Evolutionary conservation across 2,888 invertebrate species (phyloP), one percentile per base, ranked within the genome.

Genomic region (Orchesellides sinensis): DNA sequence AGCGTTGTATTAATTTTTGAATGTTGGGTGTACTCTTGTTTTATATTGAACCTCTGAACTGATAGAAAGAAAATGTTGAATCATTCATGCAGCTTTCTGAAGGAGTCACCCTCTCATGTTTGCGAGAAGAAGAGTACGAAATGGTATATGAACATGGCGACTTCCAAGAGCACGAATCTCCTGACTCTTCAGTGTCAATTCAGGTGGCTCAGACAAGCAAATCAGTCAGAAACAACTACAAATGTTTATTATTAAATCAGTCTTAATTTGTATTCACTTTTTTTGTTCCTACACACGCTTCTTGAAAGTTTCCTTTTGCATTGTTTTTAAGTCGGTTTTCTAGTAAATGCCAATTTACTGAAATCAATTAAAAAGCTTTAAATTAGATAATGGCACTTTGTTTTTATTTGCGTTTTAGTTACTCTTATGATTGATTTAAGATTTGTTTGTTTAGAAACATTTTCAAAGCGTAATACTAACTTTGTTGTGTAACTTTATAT

Each of bases 111-210:
- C 80, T 83, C 45, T 74, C 74, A 74, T 75, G 79, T 59, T 77
- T 85, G 35, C 80, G 77, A 3, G 84, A 84, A 72, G 84, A 84
- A 72, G 85, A 85, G 77, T 85, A 77, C 77, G 85, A 85, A 83
- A 83, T 85, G 85, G 68, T 72, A 45, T 83, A 80, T 80, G 85
- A 85, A 14, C 85, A 85, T 68, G 59, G 69, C 32, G 85, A 85
- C 77, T 79, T 74, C 56, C 83, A 83, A 19, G 83, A 83, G 79
- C 78, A 79, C 70, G 78, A 79, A 65, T 85, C 85, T 52, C 85
- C 85, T 56, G 85, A 85, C 74, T 83, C 85, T 32, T 85, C 85
- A 72, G 78, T 84, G 56, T 82, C 81, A 49, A 52, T 85, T 19
- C 81, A 83, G 70, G 77, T 83, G 70, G 63, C 75, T 23, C 54